Conservation (phyloP, 1,140 invertebrate genomes). For the Drosophila tani region DNA sequence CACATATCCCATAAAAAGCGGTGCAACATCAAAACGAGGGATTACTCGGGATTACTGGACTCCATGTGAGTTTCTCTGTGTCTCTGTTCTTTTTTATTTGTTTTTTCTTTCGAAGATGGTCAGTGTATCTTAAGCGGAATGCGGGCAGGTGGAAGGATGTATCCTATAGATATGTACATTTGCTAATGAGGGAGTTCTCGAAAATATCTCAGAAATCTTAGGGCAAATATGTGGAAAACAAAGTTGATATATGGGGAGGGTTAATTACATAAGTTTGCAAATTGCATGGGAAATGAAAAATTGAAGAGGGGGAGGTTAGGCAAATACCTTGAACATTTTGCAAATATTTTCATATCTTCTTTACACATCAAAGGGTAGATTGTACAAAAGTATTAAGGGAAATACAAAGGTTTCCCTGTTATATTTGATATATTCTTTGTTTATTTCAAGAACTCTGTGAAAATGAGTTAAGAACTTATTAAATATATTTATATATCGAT, state of each 20-base stretch:
- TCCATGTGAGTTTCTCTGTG: conserved; percentile 31
- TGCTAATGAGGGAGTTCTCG: conserved; percentile 20
- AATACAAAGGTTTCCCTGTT: too few species aligned
- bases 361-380: not conserved
- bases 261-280: not conserved
- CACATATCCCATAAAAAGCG: conserved; percentile 41
- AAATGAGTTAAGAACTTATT: too few species aligned
- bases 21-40: conserved; percentile 37
- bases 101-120: conserved; percentile 11
- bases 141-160: conserved; percentile 36
- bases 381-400: not conserved
- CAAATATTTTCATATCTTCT: not conserved
- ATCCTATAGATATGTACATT: conserved; percentile 14
- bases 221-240: not conserved
- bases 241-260: not conserved
- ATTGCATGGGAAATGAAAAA: not conserved
- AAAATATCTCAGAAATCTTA: conserved; percentile 23
- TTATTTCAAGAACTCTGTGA: too few species aligned
- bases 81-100: not conserved
- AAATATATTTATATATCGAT: too few species aligned
- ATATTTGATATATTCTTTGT: too few species aligned
- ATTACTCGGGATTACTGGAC: conserved; percentile 39
- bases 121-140: conserved; percentile 36
- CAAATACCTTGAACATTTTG: not conserved
- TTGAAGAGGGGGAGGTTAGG: not conserved